Conservation (phyloP, 2,888 invertebrate genomes). For the Bhutanitis thaidina region DNA sequence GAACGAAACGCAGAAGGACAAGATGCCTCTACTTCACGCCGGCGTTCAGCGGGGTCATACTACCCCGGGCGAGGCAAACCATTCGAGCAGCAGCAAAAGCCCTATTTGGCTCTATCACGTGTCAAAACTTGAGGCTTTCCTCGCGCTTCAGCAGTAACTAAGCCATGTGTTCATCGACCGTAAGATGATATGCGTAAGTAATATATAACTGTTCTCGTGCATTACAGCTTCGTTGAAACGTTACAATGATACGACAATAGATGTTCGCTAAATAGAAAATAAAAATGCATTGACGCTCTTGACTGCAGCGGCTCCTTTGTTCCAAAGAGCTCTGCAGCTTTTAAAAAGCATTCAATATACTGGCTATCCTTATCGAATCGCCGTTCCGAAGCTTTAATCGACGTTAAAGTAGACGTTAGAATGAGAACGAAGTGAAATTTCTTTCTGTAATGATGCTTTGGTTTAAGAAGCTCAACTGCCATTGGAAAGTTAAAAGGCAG, state of each 20-base stretch:
- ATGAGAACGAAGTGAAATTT: slow-evolving; percentile 17
- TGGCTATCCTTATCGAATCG: slow-evolving; percentile 11
- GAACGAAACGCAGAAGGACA: no score
- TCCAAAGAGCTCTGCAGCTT: slow-evolving; percentile 4
- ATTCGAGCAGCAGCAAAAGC: no score
- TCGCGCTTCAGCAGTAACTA: no score
- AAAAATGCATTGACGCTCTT: slow-evolving; percentile 13
- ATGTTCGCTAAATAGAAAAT: slow-evolving; percentile 8
- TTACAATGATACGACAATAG: slow-evolving; percentile 6
- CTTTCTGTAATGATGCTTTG: slow-evolving; percentile 8
- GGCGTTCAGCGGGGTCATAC: no score
- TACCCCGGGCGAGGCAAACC: no score
- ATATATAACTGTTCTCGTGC: background rate
- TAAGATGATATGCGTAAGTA: no score
- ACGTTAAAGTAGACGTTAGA: slow-evolving; percentile 17
- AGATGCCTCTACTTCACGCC: no score
- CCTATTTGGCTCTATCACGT: no score
- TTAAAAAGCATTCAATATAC: background rate
- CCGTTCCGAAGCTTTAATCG: slow-evolving; percentile 15
- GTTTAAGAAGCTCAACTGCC: slow-evolving; percentile 5
- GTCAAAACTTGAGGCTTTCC: no score
- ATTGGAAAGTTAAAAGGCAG: slow-evolving; percentile 7
- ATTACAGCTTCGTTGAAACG: background rate
- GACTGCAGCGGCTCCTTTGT: slow-evolving; percentile 10
- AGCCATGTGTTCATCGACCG: no score